Evolutionary conservation across 2,113 vertebrate species (phyloP).

Genomic region (Mirounga angustirostris): DNA sequence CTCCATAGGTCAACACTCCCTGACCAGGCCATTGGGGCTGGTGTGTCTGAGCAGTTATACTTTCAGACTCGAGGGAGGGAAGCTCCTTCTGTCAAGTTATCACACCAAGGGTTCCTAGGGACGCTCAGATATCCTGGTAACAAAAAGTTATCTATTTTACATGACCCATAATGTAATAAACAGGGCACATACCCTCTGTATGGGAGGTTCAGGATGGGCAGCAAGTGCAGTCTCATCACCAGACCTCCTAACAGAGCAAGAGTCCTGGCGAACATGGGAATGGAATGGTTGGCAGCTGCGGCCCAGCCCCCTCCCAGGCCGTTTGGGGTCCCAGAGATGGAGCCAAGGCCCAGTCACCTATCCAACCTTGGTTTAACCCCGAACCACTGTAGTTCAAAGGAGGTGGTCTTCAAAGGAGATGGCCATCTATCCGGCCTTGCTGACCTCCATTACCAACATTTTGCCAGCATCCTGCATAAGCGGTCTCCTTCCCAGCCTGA

Average conservation of each 20-base stretch:
- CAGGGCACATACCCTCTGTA: neutral
- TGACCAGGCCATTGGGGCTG: no score
- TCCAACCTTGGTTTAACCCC: neutral
- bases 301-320: neutral
- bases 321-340: neutral
- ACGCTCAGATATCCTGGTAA: neutral
- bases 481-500: neutral
- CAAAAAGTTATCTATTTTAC: neutral
- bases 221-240: neutral
- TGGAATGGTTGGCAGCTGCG: neutral
- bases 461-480: no score
- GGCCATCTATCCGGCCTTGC: neutral
- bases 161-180: neutral
- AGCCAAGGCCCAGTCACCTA: neutral
- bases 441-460: neutral
- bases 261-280: neutral
- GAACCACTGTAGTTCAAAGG: neutral
- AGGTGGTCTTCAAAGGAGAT: neutral
- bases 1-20: fast-evolving
- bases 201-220: neutral
- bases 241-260: neutral
- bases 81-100: neutral
- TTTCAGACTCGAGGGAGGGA: neutral
- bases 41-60: neutral
- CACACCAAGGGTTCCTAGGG: neutral